A percentile compares a stretch with the other conserved stretches of the same genome.
These are phyloP conservation scores for Catostomus latipinnis DNA, from an alignment of 2,797 vertebrate species.

Conservation along the genomic window DNA sequence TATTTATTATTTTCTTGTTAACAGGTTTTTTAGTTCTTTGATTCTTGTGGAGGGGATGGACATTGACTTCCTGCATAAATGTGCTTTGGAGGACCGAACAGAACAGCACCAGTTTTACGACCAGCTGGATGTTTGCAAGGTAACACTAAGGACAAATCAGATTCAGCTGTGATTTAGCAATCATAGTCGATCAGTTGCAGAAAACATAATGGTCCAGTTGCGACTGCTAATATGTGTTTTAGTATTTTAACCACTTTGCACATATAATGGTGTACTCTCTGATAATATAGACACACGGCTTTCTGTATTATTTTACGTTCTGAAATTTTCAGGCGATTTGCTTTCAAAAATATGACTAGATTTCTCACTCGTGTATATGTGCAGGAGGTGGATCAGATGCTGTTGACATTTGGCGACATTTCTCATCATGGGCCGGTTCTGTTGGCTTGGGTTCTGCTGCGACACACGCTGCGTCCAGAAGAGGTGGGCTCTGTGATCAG, in stretches of 20 bases:
- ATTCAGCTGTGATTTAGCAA: not conserved
- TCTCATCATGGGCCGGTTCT: slow-evolving; percentile 91
- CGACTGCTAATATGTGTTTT: too few relatives aligned
- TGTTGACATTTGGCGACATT: slow-evolving; percentile 91
- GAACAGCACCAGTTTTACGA: slow-evolving; percentile 91
- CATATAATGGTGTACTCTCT: too few relatives aligned
- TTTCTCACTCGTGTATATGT: slow-evolving; percentile 6
- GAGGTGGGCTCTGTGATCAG: slow-evolving; percentile 83
- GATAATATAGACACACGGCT: too few relatives aligned
- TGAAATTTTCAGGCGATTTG: too few relatives aligned
- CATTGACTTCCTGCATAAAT: slow-evolving; percentile 94
- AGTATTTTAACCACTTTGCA: too few relatives aligned
- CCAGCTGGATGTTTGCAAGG: slow-evolving; percentile 84
- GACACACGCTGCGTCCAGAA: slow-evolving; percentile 89
- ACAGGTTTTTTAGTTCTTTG: slow-evolving; percentile 91
- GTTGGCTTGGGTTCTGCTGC: slow-evolving; percentile 93
- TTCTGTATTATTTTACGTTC: too few relatives aligned
- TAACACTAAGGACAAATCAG: slow-evolving; percentile 58
- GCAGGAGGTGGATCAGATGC: slow-evolving; percentile 92
- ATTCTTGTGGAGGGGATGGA: slow-evolving; percentile 98
- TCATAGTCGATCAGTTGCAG: not conserved
- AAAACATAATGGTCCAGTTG: too few relatives aligned
- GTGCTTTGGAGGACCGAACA: slow-evolving; percentile 88
- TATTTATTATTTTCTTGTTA: not conserved
- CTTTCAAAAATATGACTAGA: too few relatives aligned